Conservation (phyloP, 2,113 vertebrate genomes). For the Gymnobelideus leadbeateri region DNA sequence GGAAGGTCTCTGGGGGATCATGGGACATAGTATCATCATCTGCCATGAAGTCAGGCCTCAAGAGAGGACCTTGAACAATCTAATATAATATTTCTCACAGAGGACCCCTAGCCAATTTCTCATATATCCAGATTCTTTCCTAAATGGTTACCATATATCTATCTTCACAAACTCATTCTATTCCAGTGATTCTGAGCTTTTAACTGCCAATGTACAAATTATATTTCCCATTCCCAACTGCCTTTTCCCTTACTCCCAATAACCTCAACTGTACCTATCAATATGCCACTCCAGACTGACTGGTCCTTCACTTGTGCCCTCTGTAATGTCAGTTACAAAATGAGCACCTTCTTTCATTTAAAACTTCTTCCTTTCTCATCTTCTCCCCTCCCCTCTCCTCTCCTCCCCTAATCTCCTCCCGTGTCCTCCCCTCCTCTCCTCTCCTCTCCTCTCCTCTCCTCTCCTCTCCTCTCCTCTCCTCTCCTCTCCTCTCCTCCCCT, state of each 20-base stretch:
- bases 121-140: not conserved
- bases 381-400: not conserved
- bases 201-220: not conserved
- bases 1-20: not conserved
- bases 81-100: not conserved
- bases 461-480: too few relatives aligned
- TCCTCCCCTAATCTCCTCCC: too few relatives aligned
- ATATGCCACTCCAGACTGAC: not conserved
- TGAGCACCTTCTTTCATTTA: not conserved
- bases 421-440: too few relatives aligned
- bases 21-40: not conserved
- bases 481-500: too few relatives aligned
- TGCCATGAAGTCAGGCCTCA: not conserved
- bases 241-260: not conserved
- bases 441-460: too few relatives aligned
- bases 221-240: not conserved
- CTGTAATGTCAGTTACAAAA: not conserved
- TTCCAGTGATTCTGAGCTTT: not conserved
- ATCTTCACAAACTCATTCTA: not conserved
- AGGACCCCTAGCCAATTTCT: not conserved
- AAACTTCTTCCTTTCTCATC: not conserved
- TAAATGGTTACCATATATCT: not conserved
- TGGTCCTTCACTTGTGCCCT: not conserved
- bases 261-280: not conserved
- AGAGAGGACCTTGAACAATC: not conserved